Evolutionary conservation across 2,888 invertebrate genomes (phyloP).

Genomic region (Neoitamus cyanurus): DNA sequence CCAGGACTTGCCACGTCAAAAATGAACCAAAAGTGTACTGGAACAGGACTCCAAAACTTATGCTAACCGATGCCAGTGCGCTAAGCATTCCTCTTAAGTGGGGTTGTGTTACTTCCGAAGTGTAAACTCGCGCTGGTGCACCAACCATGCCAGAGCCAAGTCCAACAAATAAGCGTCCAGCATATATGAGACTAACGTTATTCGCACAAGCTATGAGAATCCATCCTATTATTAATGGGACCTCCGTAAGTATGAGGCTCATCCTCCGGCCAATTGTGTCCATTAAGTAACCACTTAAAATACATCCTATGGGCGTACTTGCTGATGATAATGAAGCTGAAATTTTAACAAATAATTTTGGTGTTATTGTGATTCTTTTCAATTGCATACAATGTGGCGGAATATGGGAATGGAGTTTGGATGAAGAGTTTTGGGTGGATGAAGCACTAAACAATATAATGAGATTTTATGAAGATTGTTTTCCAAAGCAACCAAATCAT

Average conservation of each 20-base stretch:
- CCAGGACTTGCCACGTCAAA: constrained; percentile 73
- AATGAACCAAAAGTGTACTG: constrained; percentile 73
- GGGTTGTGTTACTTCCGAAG: constrained; percentile 78
- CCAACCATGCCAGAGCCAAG: constrained; percentile 80
- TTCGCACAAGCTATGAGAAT: constrained; percentile 71
- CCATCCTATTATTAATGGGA: constrained; percentile 79
- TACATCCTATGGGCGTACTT: constrained; percentile 77
- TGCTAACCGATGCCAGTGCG: constrained; percentile 77
- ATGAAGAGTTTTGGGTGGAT: no score
- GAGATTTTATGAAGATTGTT: no score
- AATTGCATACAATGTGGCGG: no score
- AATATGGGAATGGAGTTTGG: no score
- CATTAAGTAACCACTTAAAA: constrained; percentile 77
- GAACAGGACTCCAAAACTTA: constrained; percentile 77
- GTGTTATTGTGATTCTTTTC: no score
- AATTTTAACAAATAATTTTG: neutral
- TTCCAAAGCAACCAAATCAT: no score
- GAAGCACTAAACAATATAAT: no score
- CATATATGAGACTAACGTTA: constrained; percentile 72
- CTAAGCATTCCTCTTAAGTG: constrained; percentile 80
- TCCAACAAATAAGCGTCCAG: constrained; percentile 73
- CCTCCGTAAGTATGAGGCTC: constrained; percentile 73
- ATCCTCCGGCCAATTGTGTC: constrained; percentile 75
- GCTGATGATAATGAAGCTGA: constrained; percentile 75
- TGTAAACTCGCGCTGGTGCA: constrained; percentile 77